phyloP scores from a whole-genome alignment of 2,888 invertebrate species.

The Perizoma affinitatum region DNA sequence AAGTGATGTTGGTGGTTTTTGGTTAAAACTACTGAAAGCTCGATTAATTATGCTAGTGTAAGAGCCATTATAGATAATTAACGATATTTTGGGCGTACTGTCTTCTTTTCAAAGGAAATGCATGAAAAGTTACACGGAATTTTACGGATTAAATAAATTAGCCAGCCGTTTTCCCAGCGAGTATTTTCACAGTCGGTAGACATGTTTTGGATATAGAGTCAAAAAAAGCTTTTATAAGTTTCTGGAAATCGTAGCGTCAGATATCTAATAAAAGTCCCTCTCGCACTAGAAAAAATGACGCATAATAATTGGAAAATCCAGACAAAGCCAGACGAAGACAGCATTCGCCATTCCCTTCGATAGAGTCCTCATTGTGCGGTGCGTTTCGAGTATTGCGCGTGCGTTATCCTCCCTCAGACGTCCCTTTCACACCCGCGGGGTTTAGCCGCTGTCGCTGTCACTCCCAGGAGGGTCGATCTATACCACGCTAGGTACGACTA shows the following conservation, averaged over 20 bases:
- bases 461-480: conserved; percentile 81
- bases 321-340: conserved; percentile 78
- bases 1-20: no score
- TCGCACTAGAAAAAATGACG: conserved; percentile 64
- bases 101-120: no score
- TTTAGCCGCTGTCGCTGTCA: conserved; percentile 53
- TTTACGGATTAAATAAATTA: no score
- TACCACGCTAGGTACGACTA: conserved; percentile 79
- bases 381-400: conserved; percentile 75
- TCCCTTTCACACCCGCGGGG: conserved; percentile 54
- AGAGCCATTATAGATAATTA: no score
- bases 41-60: no score
- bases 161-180: no score
- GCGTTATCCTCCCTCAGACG: conserved; percentile 68
- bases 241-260: conserved; percentile 3
- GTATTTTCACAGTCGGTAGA: no score
- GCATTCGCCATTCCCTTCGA: conserved; percentile 72
- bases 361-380: conserved; percentile 71
- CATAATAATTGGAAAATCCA: conserved; percentile 79
- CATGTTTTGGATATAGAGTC: neutral
- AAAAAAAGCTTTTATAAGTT: neutral
- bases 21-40: no score
- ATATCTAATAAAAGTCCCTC: conserved; percentile 27
- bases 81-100: no score
- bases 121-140: no score